Evolutionary conservation across 2,888 invertebrate genomes (phyloP).

Genomic region (Didymodactylos carnosus): DNA sequence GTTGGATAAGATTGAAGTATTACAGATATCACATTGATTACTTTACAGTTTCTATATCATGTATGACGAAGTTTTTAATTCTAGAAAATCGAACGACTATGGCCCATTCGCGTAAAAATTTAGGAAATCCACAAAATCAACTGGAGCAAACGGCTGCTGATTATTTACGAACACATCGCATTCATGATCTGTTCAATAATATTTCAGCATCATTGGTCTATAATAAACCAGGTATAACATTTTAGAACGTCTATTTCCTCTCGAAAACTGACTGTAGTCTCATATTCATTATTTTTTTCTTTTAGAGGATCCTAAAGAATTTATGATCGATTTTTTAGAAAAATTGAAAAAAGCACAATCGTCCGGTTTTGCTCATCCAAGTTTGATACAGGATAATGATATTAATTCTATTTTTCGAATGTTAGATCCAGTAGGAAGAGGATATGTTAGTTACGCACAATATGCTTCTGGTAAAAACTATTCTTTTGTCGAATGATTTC

Average conservation of each 20-base stretch:
- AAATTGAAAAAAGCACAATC: slow-evolving; percentile 23
- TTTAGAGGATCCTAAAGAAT: slow-evolving; percentile 27
- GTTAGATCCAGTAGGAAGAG: slow-evolving; percentile 29
- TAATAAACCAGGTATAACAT: slow-evolving; percentile 23
- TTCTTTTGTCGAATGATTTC: too few relatives aligned
- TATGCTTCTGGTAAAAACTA: slow-evolving; percentile 25
- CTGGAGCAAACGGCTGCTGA: slow-evolving; percentile 21
- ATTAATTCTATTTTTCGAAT: slow-evolving; percentile 29
- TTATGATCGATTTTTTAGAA: slow-evolving; percentile 26
- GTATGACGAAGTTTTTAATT: too few relatives aligned
- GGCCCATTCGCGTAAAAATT: too few relatives aligned
- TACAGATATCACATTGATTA: too few relatives aligned
- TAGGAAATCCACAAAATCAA: too few relatives aligned
- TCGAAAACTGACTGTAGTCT: background rate
- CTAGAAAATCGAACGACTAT: too few relatives aligned
- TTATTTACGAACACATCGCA: slow-evolving; percentile 25
- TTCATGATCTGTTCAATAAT: slow-evolving; percentile 27
- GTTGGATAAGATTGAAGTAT: too few relatives aligned
- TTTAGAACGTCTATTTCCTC: background rate
- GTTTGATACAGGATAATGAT: slow-evolving; percentile 29
- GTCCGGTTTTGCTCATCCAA: slow-evolving; percentile 23
- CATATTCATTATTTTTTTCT: too few relatives aligned
- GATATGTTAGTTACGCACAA: slow-evolving; percentile 25
- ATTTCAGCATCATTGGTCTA: slow-evolving; percentile 28
- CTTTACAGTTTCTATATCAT: too few relatives aligned